Percentiles rank a stretch among this genome's conserved stretches.
phyloP scores from a whole-genome alignment of 2,797 vertebrate species.

The Odontamblyopus lacepedii region DNA sequence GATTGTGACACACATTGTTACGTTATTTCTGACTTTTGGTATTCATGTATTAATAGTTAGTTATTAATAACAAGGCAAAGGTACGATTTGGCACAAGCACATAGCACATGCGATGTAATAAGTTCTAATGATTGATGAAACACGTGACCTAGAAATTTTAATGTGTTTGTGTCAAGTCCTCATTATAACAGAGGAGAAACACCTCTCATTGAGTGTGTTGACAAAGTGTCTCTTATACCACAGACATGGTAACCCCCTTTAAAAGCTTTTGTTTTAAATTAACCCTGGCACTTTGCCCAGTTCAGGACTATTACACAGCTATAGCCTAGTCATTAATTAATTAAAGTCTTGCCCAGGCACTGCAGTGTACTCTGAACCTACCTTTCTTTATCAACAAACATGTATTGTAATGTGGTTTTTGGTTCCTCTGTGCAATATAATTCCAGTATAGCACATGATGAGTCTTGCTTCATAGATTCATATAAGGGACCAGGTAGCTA shows the following conservation, averaged over 20 bases:
- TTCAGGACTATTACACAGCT: neutral
- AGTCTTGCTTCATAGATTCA: neutral
- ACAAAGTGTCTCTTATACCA: neutral
- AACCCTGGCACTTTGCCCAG: neutral
- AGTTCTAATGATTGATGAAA: neutral
- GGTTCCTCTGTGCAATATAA: neutral
- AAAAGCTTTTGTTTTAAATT: neutral
- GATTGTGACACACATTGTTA: neutral
- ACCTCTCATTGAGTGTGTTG: neutral
- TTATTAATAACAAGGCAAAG: neutral
- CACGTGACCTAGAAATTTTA: neutral
- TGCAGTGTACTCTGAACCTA: neutral
- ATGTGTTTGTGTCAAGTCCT: conserved; percentile 1
- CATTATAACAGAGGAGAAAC: neutral
- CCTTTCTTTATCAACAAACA: neutral
- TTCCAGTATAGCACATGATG: neutral
- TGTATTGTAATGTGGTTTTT: neutral
- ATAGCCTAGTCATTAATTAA: neutral
- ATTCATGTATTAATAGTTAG: too few relatives aligned
- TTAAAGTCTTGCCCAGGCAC: neutral
- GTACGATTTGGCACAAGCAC: neutral
- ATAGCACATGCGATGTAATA: neutral
- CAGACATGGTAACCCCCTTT: neutral
- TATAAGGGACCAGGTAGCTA: neutral
- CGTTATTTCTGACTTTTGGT: too few relatives aligned